A percentile compares a stretch with the other conserved stretches of the same genome.
Evolutionary conservation across 2,888 invertebrate genomes (phyloP).

Genomic region (Lomographa bimaculata): DNA sequence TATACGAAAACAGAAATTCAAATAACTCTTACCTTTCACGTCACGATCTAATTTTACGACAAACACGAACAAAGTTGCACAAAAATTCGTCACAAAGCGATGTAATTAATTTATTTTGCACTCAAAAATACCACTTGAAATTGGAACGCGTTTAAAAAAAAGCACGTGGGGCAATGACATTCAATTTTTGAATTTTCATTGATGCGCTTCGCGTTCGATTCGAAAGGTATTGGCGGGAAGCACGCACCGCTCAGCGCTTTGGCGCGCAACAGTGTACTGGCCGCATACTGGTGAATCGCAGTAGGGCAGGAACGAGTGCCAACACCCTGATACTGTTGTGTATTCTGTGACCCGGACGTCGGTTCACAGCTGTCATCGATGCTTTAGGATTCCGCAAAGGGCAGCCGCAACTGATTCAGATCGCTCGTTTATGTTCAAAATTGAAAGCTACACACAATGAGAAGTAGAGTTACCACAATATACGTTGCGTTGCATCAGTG

Average conservation of each 20-base stretch:
- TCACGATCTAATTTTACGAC: constrained; percentile 37
- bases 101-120: constrained; percentile 24
- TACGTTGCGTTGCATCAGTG: no score
- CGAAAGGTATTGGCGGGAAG: constrained; percentile 38
- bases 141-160: constrained; percentile 42
- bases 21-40: constrained; percentile 39
- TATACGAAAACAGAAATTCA: no score
- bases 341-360: not conserved
- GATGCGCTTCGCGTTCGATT: constrained; percentile 48
- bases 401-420: no score
- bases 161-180: constrained; percentile 52
- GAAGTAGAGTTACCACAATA: no score
- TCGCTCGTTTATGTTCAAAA: no score
- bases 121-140: constrained; percentile 54
- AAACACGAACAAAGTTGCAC: constrained; percentile 37
- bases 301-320: constrained; percentile 45
- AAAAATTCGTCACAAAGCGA: constrained; percentile 34
- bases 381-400: constrained; percentile 27
- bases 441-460: no score
- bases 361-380: constrained; percentile 25
- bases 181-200: constrained; percentile 54
- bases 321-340: constrained; percentile 31
- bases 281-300: constrained; percentile 11
- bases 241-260: constrained; percentile 53
- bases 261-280: constrained; percentile 67